Percentiles rank a stretch among this genome's conserved stretches.
phyloP scores from a whole-genome alignment of 2,113 vertebrate species.

The Datnioides undecimradiatus region DNA sequence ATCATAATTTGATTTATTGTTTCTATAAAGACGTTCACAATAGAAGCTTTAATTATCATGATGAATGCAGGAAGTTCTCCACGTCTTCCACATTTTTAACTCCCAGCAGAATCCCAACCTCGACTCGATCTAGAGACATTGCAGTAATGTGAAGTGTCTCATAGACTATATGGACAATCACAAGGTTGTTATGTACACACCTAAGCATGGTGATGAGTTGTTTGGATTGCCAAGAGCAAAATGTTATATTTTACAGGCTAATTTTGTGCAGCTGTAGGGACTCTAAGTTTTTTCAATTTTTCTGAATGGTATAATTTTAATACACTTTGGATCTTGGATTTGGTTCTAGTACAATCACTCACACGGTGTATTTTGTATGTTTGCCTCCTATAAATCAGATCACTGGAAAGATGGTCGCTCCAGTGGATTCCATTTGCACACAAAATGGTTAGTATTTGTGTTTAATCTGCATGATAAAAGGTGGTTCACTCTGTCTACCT shows the following conservation, averaged over 20 bases:
- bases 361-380: background rate
- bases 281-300: no score
- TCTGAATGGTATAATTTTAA: no score
- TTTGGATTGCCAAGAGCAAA: background rate
- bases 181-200: background rate
- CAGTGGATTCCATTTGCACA: background rate
- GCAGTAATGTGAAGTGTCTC: background rate
- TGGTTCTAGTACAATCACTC: no score
- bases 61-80: no score
- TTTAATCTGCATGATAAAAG: background rate
- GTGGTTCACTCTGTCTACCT: background rate
- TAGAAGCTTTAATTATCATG: background rate
- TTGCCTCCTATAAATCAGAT: background rate
- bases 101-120: background rate
- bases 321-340: no score
- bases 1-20: background rate
- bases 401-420: background rate
- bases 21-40: background rate
- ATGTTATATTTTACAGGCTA: background rate
- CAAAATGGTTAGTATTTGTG: background rate
- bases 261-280: background rate
- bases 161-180: background rate
- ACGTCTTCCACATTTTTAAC: background rate
- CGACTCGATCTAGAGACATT: background rate
- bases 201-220: background rate